A percentile compares a stretch with the other conserved stretches of the same genome.
Conservation (phyloP, 2,113 vertebrate genomes). For the Cheirogaleus medius region DNA sequence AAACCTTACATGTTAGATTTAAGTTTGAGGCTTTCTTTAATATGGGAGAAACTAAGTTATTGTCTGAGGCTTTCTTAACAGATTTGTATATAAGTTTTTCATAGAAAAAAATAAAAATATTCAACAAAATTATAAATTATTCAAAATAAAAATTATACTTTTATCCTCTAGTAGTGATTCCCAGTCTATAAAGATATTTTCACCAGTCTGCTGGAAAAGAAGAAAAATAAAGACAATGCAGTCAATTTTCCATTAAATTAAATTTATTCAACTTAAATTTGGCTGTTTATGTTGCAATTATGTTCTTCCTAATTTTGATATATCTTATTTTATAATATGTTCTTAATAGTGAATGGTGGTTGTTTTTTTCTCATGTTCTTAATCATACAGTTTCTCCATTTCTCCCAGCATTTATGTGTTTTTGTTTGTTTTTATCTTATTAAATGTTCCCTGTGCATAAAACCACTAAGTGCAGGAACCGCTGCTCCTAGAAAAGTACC, state of each 20-base stretch:
- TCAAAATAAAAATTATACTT: not conserved
- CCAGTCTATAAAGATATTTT: not conserved
- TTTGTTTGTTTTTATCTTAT: slow-evolving; percentile 1
- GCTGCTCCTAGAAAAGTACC: not conserved
- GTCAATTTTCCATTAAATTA: not conserved
- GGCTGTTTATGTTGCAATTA: not conserved
- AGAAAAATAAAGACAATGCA: not conserved
- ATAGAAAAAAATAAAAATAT: not conserved
- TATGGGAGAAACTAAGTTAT: not conserved
- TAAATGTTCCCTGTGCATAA: not conserved
- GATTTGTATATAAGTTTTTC: not conserved
- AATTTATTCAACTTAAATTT: not conserved
- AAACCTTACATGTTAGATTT: not conserved
- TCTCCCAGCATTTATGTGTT: not conserved
- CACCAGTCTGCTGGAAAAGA: not conserved
- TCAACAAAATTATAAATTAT: not conserved
- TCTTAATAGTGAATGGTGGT: not conserved
- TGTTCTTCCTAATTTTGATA: not conserved
- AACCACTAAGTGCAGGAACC: not conserved
- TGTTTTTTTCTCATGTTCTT: not conserved
- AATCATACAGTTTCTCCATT: not conserved
- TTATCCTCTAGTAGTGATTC: not conserved
- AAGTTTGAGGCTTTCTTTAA: not conserved
- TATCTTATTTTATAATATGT: not conserved
- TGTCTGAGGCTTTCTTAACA: not conserved